These are phyloP conservation scores for Philopotamus ludificatus DNA, from an alignment of 1,140 invertebrate genomes.

Conservation along the genomic window DNA sequence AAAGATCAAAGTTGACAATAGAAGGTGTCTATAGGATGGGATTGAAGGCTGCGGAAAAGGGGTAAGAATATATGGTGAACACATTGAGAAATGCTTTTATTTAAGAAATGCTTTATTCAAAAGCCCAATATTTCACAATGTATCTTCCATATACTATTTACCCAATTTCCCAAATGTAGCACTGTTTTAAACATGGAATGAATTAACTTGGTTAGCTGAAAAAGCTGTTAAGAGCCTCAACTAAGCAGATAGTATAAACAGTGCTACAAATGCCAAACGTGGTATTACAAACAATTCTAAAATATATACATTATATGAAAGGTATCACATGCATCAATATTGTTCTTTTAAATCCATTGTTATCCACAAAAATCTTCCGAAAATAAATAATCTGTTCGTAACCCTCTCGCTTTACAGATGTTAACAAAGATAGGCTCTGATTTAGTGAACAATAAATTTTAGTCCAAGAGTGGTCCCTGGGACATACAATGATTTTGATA, in stretches of 20 bases:
- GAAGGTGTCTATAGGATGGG: slow-evolving; percentile 39
- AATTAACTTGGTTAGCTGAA: slow-evolving; percentile 21
- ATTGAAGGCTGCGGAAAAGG: slow-evolving; percentile 44
- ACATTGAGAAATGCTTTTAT: slow-evolving; percentile 63
- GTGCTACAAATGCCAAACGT: slow-evolving; percentile 60
- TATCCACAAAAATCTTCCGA: slow-evolving; percentile 39
- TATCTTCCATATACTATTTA: slow-evolving; percentile 60
- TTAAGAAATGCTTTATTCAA: slow-evolving; percentile 64
- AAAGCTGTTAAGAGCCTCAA: slow-evolving; percentile 34
- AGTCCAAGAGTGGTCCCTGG: slow-evolving; percentile 28
- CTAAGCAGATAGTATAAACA: slow-evolving; percentile 49
- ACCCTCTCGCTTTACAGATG: slow-evolving; percentile 31
- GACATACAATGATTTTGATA: slow-evolving; percentile 5
- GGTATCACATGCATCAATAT: slow-evolving; percentile 42
- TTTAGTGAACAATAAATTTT: slow-evolving; percentile 38
- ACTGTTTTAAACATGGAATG: slow-evolving; percentile 44
- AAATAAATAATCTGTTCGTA: slow-evolving; percentile 39
- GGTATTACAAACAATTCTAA: slow-evolving; percentile 59
- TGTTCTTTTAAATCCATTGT: slow-evolving; percentile 41
- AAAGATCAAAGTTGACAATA: slow-evolving; percentile 20
- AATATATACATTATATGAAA: slow-evolving; percentile 42
- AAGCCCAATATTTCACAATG: slow-evolving; percentile 61
- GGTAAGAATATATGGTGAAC: slow-evolving; percentile 59
- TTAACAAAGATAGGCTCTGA: slow-evolving; percentile 36
- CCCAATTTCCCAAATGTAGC: slow-evolving; percentile 60